These are phyloP conservation scores for Bradypodion ventrale DNA, from an alignment of 2,797 vertebrate species.

Conservation along the genomic window DNA sequence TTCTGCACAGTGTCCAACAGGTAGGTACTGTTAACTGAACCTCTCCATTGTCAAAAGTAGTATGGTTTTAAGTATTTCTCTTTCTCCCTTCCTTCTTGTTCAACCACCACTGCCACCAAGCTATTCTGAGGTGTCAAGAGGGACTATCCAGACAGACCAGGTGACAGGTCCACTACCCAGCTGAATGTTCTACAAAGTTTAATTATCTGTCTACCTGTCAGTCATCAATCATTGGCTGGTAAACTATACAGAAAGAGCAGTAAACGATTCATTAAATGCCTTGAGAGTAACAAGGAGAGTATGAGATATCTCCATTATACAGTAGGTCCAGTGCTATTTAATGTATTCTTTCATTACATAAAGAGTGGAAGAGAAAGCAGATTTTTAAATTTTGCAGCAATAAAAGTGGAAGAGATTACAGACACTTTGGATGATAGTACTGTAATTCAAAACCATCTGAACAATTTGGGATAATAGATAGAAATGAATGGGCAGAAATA, in stretches of 20 bases:
- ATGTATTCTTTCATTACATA: constrained; percentile 6
- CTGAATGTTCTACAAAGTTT: neutral
- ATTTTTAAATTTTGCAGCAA: constrained; percentile 4
- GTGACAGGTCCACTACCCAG: too few species aligned
- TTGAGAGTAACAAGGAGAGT: neutral
- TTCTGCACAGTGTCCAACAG: too few species aligned
- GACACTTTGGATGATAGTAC: neutral
- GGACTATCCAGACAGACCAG: too few species aligned
- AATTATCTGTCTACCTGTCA: neutral
- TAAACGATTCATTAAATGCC: constrained; percentile 3
- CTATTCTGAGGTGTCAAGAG: too few species aligned
- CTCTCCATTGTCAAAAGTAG: too few species aligned
- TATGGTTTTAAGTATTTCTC: too few species aligned
- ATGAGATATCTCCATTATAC: neutral
- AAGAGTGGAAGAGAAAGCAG: constrained; percentile 9
- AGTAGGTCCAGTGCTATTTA: neutral
- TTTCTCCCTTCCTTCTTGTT: too few species aligned
- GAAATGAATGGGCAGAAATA: constrained; percentile 18
- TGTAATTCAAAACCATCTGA: constrained; percentile 10
- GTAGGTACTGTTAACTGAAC: too few species aligned
- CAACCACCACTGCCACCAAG: too few species aligned
- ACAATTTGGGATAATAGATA: constrained; percentile 14
- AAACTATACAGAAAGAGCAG: neutral
- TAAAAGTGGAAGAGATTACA: constrained; percentile 6
- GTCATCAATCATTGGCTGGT: neutral